Base-by-base conservation (phyloP, 2,888 invertebrate species). In the Hanleya hanleyi region DNA sequence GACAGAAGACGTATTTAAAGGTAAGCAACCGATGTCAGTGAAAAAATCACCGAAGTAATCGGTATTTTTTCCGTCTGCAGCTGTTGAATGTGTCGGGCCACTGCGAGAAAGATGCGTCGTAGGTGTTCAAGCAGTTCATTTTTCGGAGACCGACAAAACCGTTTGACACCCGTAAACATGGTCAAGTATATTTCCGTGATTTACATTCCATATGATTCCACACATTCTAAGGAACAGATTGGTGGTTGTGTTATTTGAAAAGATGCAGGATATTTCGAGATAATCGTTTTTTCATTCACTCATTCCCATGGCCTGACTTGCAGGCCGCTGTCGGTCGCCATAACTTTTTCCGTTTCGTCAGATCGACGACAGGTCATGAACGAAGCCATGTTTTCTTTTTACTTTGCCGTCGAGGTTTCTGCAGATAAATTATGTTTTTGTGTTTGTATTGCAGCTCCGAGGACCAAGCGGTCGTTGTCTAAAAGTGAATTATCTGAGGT, bases 1-100 rank as follows among this genome's bases (percentile, higher is more conserved):
- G 83, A 80, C 84, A 70, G 82, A 84, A 71, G 82, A 83, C 57
- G 76, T 83, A 69, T 84, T 84, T 61, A 84, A 84, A 84, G 84
- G 84, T 84, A 74, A n/a, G 32, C 22, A n/a, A 35, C 15, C 35
- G 9, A 32, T 62, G 15, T 57, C 32, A 57, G 57, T 57, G 57
- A 26, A 57, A 57, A 57, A 29, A 29, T 57, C 32, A 4, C 26
- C 22, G 26, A 57, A 57, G 22, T 68, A 50, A 6, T 68, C 32
- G 68, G 9, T 66, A 12, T 7, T 38, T 36, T 38, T 9, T 66
- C 66, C 41, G 15, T 38, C 29, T 41, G 37, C 66, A 66, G 66
- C 32, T 37, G n/a, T 66, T 38, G 26, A 41, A 38, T 22, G 26
- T 37, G 33, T n/a, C 29, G 64, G 35, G 35, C 38, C 64, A 33